Percentiles rank a stretch among this genome's conserved stretches.
These are phyloP conservation scores for Cebus imitator DNA, from an alignment of 2,113 vertebrate species.

Conservation along the genomic window DNA sequence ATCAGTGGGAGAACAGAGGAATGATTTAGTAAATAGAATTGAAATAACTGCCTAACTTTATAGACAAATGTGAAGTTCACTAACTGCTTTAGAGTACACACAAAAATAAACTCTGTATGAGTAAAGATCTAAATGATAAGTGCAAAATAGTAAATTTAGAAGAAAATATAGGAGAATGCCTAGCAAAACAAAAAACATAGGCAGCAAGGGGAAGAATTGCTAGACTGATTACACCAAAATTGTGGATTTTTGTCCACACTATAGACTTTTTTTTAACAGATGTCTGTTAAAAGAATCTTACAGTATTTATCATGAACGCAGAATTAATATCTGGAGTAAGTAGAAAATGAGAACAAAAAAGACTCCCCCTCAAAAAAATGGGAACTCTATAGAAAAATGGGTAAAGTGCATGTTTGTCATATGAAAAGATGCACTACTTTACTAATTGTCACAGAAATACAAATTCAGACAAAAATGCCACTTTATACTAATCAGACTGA, in stretches of 20 bases:
- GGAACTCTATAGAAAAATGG: not conserved
- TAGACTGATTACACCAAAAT: not conserved
- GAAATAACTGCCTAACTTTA: not conserved
- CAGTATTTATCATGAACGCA: not conserved
- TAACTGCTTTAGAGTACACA: not conserved
- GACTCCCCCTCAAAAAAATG: not conserved
- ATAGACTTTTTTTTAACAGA: not conserved
- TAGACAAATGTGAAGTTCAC: not conserved
- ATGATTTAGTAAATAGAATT: not conserved
- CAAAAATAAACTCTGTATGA: not conserved
- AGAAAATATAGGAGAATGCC: not conserved
- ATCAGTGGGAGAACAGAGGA: not conserved
- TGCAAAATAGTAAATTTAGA: not conserved
- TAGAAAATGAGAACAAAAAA: not conserved
- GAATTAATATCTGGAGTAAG: not conserved
- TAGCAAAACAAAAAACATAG: not conserved
- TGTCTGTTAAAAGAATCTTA: not conserved
- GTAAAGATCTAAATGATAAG: not conserved
- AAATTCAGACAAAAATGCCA: not conserved
- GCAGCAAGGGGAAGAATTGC: not conserved
- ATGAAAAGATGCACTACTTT: not conserved
- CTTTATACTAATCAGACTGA: not conserved
- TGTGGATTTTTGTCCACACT: not conserved
- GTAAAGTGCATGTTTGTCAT: not conserved
- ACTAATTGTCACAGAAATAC: not conserved